Percentiles rank a stretch among this genome's conserved stretches.
Conservation (phyloP, 2,888 invertebrate genomes). For the Raillietiella orientalis region DNA sequence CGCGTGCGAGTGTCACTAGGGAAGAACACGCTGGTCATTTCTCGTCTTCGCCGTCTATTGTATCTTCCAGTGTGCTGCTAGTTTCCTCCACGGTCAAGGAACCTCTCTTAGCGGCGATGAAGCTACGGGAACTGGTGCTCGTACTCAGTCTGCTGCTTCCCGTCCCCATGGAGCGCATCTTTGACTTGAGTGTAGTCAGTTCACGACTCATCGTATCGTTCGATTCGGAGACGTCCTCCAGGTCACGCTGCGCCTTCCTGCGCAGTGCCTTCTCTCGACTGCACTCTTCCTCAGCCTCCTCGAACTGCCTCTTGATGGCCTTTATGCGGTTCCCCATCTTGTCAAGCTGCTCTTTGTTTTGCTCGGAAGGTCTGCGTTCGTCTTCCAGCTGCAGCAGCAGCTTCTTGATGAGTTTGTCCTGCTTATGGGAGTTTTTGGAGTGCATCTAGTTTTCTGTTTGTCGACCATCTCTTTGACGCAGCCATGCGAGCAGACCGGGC, state of each 20-base stretch:
- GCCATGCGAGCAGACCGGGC: too few relatives aligned
- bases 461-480: too few relatives aligned
- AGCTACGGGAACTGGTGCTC: too few relatives aligned
- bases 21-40: too few relatives aligned
- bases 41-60: too few relatives aligned
- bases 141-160: too few relatives aligned
- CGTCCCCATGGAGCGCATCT: too few relatives aligned
- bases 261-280: conserved; percentile 78
- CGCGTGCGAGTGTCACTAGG: too few relatives aligned
- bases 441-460: conserved; percentile 9
- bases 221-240: conserved; percentile 80
- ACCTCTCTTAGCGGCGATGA: too few relatives aligned
- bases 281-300: conserved; percentile 88
- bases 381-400: conserved; percentile 72
- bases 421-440: conserved; percentile 25
- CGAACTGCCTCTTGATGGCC: conserved; percentile 69
- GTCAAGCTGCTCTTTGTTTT: conserved; percentile 91
- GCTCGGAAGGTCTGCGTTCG: conserved; percentile 79
- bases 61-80: too few relatives aligned
- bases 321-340: conserved; percentile 21
- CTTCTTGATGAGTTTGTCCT: conserved; percentile 88
- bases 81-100: too few relatives aligned
- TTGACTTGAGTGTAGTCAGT: conserved; percentile 54
- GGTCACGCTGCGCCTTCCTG: conserved; percentile 80
- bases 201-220: conserved; percentile 63